Evolutionary conservation across 2,797 vertebrate genomes (phyloP), one percentile per base, ranked within the genome.

Genomic region (Mormyrus proboscirostris): DNA sequence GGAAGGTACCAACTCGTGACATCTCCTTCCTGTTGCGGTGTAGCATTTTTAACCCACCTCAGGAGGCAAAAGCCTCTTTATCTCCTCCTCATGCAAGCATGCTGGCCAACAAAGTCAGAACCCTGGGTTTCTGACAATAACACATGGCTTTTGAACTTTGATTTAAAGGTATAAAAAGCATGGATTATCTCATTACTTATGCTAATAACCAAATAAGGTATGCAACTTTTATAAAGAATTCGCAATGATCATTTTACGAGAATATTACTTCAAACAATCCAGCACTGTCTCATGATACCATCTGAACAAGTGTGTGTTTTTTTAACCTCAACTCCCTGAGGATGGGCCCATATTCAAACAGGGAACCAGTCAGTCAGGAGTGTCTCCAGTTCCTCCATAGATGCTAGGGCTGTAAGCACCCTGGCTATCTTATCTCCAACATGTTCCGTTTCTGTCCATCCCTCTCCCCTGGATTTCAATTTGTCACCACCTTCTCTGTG

Each of bases 1-100:
- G 92, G 93, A 93, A 92, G 93, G 93, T 91, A 92, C 94, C 94
- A 94, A 94, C 94, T 94, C 94, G 93, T 95, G 92, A 92, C 93
- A 93, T 95, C 94, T 92, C 92, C 51, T 53, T 88, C 69, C 91
- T 95, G 88, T 92, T 91, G 94, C 94, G 95, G 94, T 90, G 88
- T 91, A 92, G 92, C 25, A 38, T 93, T 93, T 59, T 93, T 93
- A 95, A 92, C 90, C 79, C 90, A 6, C 73, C 92, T 92, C 91
- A 91, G 93, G 92, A 91, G 92, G 92, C 89, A 90, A 92, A 93
- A 91, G 91, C 92, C 92, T 93, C 93, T 93, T 94, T 93, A 93
- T 94, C 93, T 88, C 93, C 91, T 90, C 87, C 92, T 91, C 90
- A 91, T 91, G 91, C 92, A 12, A 44, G 69, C 2, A 62, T 2